Percentiles rank a stretch among this genome's conserved stretches.
Evolutionary conservation across 2,113 vertebrate genomes (phyloP).

Genomic region (Proteles cristata): DNA sequence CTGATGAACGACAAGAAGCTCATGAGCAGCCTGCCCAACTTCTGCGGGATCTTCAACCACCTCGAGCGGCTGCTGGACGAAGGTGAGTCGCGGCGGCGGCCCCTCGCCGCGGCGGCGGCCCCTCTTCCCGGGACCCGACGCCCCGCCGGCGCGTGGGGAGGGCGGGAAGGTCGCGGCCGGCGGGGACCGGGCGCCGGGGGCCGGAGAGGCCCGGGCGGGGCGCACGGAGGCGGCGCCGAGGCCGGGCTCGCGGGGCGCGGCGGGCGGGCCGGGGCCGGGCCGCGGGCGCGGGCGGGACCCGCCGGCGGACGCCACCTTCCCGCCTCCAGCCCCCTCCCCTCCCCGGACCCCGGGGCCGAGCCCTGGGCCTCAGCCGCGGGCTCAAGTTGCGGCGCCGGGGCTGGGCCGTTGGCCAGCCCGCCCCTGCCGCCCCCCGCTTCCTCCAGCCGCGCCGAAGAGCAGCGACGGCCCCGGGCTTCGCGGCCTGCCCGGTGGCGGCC

Average conservation of each 20-base stretch:
- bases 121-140: constrained; percentile 5
- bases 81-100: constrained; percentile 86
- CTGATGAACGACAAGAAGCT: constrained; percentile 99
- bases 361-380: background rate
- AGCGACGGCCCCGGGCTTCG: background rate
- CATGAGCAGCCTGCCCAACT: constrained; percentile 99
- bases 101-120: background rate
- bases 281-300: background rate
- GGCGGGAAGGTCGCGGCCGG: constrained; percentile 51
- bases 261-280: background rate
- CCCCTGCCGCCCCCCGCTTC: no score
- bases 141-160: background rate
- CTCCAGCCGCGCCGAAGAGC: background rate
- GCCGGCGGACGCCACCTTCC: background rate
- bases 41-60: constrained; percentile 99
- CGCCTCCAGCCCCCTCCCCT: rapidly evolving
- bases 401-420: background rate
- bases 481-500: background rate
- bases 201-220: constrained; percentile 39
- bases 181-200: background rate
- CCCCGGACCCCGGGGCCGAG: background rate
- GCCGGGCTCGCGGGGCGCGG: background rate
- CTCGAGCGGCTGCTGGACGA: constrained; percentile 98
- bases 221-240: background rate
- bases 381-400: background rate